These are phyloP conservation scores for Macroteleia sp. DNA, from an alignment of 2,888 invertebrate species.

Conservation along the genomic window DNA sequence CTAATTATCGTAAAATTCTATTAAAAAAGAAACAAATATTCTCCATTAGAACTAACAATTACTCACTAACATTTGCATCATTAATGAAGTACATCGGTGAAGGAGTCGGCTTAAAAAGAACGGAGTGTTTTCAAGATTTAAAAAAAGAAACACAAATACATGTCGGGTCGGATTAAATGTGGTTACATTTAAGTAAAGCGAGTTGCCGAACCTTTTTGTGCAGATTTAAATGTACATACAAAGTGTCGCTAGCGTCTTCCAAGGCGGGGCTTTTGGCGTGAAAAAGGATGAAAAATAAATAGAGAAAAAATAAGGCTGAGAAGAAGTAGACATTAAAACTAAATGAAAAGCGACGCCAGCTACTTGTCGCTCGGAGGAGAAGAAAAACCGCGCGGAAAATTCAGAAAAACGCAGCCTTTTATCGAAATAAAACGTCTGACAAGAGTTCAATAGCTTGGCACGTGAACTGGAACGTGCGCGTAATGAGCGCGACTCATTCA, in stretches of 20 bases:
- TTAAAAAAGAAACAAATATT: not conserved
- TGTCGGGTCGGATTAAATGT: constrained; percentile 8
- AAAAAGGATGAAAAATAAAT: constrained; percentile 2
- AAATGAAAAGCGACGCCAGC: too few species aligned
- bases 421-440: constrained; percentile 59
- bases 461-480: constrained; percentile 58
- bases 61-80: constrained; percentile 9
- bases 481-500: constrained; percentile 59
- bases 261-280: constrained; percentile 11
- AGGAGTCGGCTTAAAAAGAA: not conserved
- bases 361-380: constrained; percentile 19
- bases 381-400: constrained; percentile 10
- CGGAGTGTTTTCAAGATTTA: constrained; percentile 8
- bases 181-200: not conserved
- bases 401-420: constrained; percentile 40
- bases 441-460: constrained; percentile 52
- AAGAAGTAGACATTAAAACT: constrained; percentile 24
- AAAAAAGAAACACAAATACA: constrained; percentile 15
- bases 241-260: constrained; percentile 11
- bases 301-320: not conserved
- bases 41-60: constrained; percentile 3
- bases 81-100: not conserved
- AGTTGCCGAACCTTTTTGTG: not conserved
- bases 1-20: not conserved
- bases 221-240: constrained; percentile 9